Conservation (phyloP, 1,140 invertebrate species). For the Diplogasteroides magnus region DNA sequence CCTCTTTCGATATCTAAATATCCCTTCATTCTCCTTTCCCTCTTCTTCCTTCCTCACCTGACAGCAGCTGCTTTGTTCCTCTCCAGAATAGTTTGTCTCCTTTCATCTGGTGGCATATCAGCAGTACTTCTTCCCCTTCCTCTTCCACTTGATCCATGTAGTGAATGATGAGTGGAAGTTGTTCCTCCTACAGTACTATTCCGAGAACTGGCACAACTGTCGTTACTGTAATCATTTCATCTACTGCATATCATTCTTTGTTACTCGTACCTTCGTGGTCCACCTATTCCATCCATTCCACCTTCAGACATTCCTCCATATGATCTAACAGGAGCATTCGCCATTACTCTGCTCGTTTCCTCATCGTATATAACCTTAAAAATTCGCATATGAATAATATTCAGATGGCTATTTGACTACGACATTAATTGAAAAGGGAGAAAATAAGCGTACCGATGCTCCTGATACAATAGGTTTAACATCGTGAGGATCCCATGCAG, state of each 20-base stretch:
- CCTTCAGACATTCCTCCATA: neutral
- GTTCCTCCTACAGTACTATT: neutral
- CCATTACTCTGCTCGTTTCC: too few relatives aligned
- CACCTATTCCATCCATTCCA: neutral
- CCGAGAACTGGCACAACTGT: neutral
- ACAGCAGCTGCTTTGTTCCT: constrained; percentile 37
- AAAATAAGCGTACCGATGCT: too few relatives aligned
- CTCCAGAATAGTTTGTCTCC: constrained; percentile 32
- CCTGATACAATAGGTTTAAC: neutral
- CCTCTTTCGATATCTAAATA: constrained; percentile 25
- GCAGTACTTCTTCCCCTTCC: constrained; percentile 24
- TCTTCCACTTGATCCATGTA: constrained; percentile 10
- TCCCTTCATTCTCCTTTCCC: constrained; percentile 15
- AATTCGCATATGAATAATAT: too few relatives aligned
- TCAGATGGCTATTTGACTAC: too few relatives aligned
- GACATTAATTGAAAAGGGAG: too few relatives aligned
- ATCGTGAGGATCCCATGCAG: neutral
- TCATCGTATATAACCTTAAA: neutral
- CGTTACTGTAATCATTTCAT: neutral
- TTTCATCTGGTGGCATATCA: constrained; percentile 32
- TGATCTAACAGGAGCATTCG: too few relatives aligned
- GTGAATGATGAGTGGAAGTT: neutral
- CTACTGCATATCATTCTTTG: too few relatives aligned
- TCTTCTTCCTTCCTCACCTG: constrained; percentile 33
- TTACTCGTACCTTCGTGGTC: neutral